Conservation (phyloP, 2,113 vertebrate species). For the Myiagra hebetior region DNA sequence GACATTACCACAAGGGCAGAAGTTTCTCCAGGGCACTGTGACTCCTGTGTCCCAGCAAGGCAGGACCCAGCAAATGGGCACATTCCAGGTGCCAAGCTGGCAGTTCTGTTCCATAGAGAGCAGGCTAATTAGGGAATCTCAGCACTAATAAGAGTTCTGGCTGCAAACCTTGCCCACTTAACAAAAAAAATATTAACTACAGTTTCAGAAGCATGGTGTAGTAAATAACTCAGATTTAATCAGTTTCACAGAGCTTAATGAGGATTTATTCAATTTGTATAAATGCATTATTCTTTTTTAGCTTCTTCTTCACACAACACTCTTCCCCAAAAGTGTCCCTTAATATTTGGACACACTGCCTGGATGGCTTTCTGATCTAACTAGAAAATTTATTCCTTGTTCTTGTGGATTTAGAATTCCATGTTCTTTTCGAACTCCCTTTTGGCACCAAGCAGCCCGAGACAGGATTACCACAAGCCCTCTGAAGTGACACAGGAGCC, state of each 20-base stretch:
- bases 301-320: background rate
- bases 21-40: background rate
- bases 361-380: background rate
- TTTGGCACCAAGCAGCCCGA: background rate
- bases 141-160: background rate
- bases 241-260: background rate
- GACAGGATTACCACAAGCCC: background rate
- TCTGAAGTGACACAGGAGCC: background rate
- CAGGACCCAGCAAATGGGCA: background rate
- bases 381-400: background rate
- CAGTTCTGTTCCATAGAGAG: background rate
- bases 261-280: background rate
- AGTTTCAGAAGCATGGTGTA: background rate
- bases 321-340: background rate
- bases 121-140: background rate
- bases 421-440: background rate
- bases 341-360: background rate
- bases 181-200: background rate
- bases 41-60: background rate
- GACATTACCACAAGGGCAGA: background rate
- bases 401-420: background rate
- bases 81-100: background rate
- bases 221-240: slow-evolving; percentile 7
- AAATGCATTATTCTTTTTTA: background rate
- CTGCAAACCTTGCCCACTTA: background rate